A percentile compares a stretch with the other conserved stretches of the same genome.
Conservation (phyloP, 2,113 vertebrate species). For the Grammomys surdaster region DNA sequence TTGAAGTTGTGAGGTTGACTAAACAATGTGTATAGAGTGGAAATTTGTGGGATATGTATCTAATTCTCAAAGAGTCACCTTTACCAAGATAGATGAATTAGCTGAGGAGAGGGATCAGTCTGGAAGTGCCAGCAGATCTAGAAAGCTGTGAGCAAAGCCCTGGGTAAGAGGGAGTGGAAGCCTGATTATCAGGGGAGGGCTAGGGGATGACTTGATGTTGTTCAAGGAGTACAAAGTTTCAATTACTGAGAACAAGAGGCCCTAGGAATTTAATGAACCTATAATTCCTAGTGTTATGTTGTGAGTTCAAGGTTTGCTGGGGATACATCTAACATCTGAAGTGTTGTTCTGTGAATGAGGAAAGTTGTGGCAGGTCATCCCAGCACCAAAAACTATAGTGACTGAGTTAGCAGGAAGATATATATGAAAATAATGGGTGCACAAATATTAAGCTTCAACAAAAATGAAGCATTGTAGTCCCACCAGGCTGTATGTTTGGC, state of each 20-base stretch:
- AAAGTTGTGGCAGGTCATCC: too few species aligned
- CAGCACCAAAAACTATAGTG: background rate
- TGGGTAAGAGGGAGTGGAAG: too few species aligned
- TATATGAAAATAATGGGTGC: background rate
- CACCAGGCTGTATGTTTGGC: background rate
- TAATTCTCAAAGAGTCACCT: background rate
- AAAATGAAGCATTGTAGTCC: background rate
- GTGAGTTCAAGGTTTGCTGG: background rate
- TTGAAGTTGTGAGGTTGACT: background rate
- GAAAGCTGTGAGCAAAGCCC: background rate
- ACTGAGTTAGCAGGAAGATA: background rate
- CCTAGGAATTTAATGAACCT: background rate
- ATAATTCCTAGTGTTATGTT: background rate
- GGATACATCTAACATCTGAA: too few species aligned
- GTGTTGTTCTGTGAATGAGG: background rate
- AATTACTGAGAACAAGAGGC: background rate
- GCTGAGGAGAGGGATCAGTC: background rate
- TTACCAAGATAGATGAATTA: background rate
- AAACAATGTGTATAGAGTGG: background rate
- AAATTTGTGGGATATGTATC: rapidly evolving
- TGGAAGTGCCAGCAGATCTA: background rate
- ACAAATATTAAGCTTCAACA: background rate
- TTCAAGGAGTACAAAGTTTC: background rate
- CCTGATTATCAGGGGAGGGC: background rate
- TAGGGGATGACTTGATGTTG: background rate